Evolutionary conservation across 2,888 invertebrate species (phyloP).

Genomic region (Rhagophthalmus giganteus): DNA sequence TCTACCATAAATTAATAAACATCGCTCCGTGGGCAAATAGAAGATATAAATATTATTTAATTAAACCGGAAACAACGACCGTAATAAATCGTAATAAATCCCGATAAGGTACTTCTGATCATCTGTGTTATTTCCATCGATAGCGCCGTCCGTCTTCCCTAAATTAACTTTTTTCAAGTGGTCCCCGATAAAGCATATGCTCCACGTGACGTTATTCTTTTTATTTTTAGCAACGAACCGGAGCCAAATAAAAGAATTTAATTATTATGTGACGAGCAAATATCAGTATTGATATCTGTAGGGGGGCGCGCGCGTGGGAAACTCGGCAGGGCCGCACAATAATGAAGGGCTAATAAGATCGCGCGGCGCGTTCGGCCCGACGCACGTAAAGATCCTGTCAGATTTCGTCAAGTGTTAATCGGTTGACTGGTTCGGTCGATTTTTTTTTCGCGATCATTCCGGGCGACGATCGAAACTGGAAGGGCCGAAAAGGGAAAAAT

Average conservation of each 20-base stretch:
- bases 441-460: no score
- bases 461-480: no score
- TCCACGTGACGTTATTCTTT: slow-evolving; percentile 1
- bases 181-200: slow-evolving; percentile 9
- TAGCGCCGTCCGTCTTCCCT: not conserved
- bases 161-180: slow-evolving; percentile 3
- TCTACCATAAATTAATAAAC: not conserved
- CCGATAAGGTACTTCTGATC: slow-evolving; percentile 6
- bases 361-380: no score
- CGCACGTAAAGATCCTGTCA: no score
- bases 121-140: slow-evolving; percentile 7
- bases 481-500: no score
- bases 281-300: slow-evolving; percentile 2
- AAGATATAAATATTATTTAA: slow-evolving; percentile 11
- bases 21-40: slow-evolving; percentile 4
- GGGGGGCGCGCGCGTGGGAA: not conserved
- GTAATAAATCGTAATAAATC: slow-evolving; percentile 8
- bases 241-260: slow-evolving; percentile 3
- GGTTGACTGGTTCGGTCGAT: no score
- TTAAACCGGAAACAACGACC: slow-evolving; percentile 6
- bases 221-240: not conserved
- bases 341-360: no score
- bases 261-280: slow-evolving; percentile 1
- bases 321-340: no score
- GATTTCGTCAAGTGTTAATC: no score